Conservation (phyloP, 2,888 invertebrate species). For the Oeneis ivallda region DNA sequence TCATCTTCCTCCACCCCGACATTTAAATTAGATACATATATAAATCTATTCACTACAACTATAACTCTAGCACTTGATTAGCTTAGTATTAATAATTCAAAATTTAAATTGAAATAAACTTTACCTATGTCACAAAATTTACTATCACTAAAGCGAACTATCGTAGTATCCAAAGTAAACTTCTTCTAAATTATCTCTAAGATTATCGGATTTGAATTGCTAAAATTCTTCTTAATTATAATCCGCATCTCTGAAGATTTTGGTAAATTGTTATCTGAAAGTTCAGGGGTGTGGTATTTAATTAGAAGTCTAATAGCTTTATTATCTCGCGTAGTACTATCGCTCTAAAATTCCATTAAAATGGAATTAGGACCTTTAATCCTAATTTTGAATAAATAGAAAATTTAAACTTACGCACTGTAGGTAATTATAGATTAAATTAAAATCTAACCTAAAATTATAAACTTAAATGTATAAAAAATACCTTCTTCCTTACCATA, state of each 20-base stretch:
- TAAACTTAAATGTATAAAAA: slow-evolving; percentile 59
- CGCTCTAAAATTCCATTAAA: slow-evolving; percentile 72
- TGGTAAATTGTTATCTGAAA: not conserved
- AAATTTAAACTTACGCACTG: slow-evolving; percentile 76
- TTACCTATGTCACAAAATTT: slow-evolving; percentile 67
- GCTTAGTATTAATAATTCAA: slow-evolving; percentile 74
- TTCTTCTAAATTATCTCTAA: slow-evolving; percentile 78
- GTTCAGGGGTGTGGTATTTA: slow-evolving; percentile 29
- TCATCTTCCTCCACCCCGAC: slow-evolving; percentile 26
- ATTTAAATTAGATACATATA: slow-evolving; percentile 49
- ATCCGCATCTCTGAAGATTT: slow-evolving; percentile 26
- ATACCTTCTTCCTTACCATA: slow-evolving; percentile 71
- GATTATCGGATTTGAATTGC: slow-evolving; percentile 57
- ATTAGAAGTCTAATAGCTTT: slow-evolving; percentile 41
- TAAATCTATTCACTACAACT: slow-evolving; percentile 54
- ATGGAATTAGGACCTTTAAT: slow-evolving; percentile 66
- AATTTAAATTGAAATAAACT: slow-evolving; percentile 64
- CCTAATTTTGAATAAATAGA: slow-evolving; percentile 73
- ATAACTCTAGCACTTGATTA: slow-evolving; percentile 70
- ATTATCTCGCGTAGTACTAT: slow-evolving; percentile 63
- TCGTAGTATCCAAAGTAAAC: slow-evolving; percentile 74
- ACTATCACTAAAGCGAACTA: slow-evolving; percentile 64
- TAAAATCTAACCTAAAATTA: slow-evolving; percentile 61
- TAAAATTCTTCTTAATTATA: slow-evolving; percentile 47
- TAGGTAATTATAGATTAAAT: slow-evolving; percentile 77